Conservation (phyloP, 2,797 vertebrate species). For the Iguana delicatissima region DNA sequence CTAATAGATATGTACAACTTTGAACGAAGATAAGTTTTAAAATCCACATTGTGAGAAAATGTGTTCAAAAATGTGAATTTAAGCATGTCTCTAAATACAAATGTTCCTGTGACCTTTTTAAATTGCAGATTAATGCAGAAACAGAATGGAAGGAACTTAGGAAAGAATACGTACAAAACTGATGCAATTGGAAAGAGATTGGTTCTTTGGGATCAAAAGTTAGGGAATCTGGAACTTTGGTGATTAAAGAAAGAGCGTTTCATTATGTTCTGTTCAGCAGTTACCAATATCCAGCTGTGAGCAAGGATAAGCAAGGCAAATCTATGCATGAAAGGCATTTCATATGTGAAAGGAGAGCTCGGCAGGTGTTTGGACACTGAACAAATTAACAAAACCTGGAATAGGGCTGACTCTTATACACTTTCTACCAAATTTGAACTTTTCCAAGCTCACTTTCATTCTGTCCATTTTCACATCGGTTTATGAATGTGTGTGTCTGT, state of each 20-base stretch:
- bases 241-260: neutral
- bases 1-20: neutral
- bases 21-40: neutral
- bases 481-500: neutral
- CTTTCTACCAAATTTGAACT: neutral
- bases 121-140: neutral
- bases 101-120: neutral
- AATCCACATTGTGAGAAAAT: neutral
- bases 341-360: neutral
- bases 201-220: neutral
- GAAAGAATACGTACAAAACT: neutral
- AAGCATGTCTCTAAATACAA: neutral
- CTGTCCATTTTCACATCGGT: neutral
- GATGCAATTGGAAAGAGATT: neutral
- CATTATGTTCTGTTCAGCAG: neutral
- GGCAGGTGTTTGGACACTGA: too few relatives aligned
- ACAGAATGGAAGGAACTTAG: neutral
- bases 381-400: too few relatives aligned
- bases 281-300: neutral
- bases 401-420: neutral
- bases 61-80: neutral
- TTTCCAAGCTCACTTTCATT: neutral
- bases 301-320: neutral
- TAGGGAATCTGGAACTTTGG: neutral
- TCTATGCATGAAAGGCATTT: neutral